phyloP scores from a whole-genome alignment of 2,797 vertebrate species.

The Centroberyx gerrardi region DNA sequence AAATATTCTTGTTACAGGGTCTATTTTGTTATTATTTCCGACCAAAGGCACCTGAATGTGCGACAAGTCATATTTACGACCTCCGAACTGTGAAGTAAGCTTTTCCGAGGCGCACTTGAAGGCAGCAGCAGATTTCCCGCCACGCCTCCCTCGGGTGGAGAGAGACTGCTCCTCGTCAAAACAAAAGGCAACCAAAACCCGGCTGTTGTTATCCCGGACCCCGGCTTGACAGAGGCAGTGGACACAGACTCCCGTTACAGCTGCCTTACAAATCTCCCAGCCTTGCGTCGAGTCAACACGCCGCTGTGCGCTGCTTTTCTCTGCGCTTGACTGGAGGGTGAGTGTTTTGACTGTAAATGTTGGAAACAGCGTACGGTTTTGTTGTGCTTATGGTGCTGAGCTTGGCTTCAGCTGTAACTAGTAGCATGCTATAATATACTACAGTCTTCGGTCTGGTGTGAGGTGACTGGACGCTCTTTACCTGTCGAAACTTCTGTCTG shows the following conservation, averaged over 20 bases:
- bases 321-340: slow-evolving; percentile 37
- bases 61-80: too few species aligned
- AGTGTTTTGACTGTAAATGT: slow-evolving; percentile 30
- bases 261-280: neutral
- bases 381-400: neutral
- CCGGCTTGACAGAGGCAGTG: neutral
- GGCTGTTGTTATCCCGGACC: neutral
- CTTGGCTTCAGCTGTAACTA: too few species aligned
- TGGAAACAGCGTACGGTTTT: neutral
- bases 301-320: neutral
- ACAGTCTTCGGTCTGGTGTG: too few species aligned
- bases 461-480: too few species aligned
- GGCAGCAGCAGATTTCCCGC: slow-evolving; percentile 41
- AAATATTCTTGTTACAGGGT: too few species aligned
- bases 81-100: rapidly evolving
- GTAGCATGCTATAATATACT: too few species aligned
- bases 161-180: neutral
- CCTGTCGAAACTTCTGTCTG: too few species aligned
- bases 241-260: neutral
- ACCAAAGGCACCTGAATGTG: too few species aligned
- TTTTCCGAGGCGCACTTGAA: slow-evolving; percentile 59
- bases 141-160: slow-evolving; percentile 54
- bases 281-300: neutral
- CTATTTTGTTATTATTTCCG: too few species aligned
- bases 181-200: slow-evolving; percentile 40